Percentiles rank a stretch among this genome's conserved stretches.
phyloP scores from a whole-genome alignment of 2,797 vertebrate species.

The Cossypha polioptera region DNA sequence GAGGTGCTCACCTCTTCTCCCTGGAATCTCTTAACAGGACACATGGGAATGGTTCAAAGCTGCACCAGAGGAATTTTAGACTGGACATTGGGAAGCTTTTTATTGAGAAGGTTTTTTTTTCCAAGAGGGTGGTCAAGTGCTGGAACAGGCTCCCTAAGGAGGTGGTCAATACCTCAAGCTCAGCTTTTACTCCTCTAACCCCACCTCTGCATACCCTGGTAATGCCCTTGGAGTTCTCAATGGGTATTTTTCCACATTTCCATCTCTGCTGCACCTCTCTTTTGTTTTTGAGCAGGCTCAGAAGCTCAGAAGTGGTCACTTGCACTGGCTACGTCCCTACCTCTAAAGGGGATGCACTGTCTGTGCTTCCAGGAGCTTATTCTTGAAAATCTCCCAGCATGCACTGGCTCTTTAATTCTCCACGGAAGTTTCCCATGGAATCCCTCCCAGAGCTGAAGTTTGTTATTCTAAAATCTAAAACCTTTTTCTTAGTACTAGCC shows the following conservation, averaged over 20 bases:
- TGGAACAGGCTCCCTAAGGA: not conserved
- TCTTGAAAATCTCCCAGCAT: not conserved
- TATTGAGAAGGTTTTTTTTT: not conserved
- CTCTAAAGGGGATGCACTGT: not conserved
- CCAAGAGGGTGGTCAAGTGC: not conserved
- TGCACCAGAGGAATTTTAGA: not conserved
- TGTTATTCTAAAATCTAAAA: not conserved
- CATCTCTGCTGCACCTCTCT: not conserved
- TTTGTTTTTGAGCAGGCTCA: not conserved
- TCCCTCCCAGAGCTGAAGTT: not conserved
- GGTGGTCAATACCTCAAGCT: not conserved
- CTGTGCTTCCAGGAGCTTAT: not conserved
- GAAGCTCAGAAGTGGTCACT: not conserved
- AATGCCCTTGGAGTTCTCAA: not conserved
- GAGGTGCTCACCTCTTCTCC: not conserved
- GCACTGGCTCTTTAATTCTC: too few relatives aligned
- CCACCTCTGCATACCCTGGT: not conserved
- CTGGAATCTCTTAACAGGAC: not conserved
- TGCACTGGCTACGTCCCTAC: not conserved
- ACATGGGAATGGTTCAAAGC: not conserved
- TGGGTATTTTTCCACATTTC: not conserved
- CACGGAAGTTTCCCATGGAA: not conserved
- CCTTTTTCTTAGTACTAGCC: not conserved
- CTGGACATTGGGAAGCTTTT: not conserved
- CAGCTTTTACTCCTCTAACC: not conserved